These are phyloP conservation scores for Laothoe populi DNA, from an alignment of 2,888 invertebrate genomes.

Conservation along the genomic window DNA sequence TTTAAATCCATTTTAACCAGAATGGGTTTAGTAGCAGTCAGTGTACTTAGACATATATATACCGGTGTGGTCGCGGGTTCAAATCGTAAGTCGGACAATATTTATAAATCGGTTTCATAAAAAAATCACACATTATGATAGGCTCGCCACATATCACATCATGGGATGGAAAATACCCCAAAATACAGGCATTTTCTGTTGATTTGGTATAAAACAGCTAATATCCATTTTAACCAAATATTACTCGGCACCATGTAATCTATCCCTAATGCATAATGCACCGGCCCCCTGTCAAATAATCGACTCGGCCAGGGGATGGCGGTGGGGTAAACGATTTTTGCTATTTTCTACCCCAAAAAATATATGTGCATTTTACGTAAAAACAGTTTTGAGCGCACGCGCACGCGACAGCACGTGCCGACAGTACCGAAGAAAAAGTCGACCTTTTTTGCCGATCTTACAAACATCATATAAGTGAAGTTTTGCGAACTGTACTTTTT, in stretches of 20 bases:
- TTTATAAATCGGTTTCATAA: no score
- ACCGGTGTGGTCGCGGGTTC: no score
- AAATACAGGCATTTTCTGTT: no score
- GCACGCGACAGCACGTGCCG: slow-evolving; percentile 71
- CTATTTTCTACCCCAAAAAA: slow-evolving; percentile 79
- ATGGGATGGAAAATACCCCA: no score
- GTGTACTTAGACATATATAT: no score
- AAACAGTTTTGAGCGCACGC: slow-evolving; percentile 78
- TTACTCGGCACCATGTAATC: slow-evolving; percentile 56
- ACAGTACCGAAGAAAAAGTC: slow-evolving; percentile 9
- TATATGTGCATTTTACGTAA: slow-evolving; percentile 76
- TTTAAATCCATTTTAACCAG: no score
- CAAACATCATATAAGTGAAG: not conserved
- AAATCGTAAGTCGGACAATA: no score
- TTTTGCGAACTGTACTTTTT: not conserved
- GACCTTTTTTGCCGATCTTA: not conserved
- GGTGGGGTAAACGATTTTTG: slow-evolving; percentile 74
- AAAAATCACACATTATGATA: no score
- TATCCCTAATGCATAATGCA: slow-evolving; percentile 60
- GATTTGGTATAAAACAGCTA: no score
- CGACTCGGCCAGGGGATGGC: slow-evolving; percentile 60
- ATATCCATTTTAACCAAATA: no score
- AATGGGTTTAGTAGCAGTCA: no score
- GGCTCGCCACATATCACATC: no score
- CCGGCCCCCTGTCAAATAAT: slow-evolving; percentile 76